Percentiles rank a stretch among this genome's conserved stretches.
Evolutionary conservation across 2,113 vertebrate genomes (phyloP).

Genomic region (Cheilinus undulatus): DNA sequence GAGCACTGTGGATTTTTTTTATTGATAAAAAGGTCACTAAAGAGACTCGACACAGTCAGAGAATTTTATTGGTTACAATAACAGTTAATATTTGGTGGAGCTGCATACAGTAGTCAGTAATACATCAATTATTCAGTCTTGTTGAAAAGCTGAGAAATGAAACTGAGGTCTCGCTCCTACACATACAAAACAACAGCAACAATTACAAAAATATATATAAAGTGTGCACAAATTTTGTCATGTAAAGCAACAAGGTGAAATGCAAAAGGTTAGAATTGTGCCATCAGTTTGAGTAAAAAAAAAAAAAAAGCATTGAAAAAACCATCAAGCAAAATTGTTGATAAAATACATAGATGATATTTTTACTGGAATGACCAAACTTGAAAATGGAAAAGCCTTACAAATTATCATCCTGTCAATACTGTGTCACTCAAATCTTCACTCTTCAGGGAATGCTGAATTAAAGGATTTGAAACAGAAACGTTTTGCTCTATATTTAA

Average conservation of each 20-base stretch:
- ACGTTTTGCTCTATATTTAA: conserved; percentile 18
- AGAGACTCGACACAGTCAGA: conserved; percentile 63
- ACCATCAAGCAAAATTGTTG: conserved; percentile 20
- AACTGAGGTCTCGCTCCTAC: conserved; percentile 54
- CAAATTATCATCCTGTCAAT: conserved; percentile 1
- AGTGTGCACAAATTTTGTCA: conserved; percentile 36
- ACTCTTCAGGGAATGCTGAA: conserved; percentile 44
- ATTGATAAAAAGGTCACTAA: conserved; percentile 2
- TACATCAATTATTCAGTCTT: conserved; percentile 58
- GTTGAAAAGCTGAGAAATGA: conserved; percentile 17
- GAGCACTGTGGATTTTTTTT: not conserved
- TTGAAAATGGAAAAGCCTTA: not conserved
- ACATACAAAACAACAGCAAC: conserved; percentile 63
- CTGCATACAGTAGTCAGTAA: conserved; percentile 81
- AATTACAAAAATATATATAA: conserved; percentile 59
- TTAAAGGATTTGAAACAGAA: conserved; percentile 3
- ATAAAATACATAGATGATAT: not conserved
- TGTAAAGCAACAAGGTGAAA: conserved; percentile 57
- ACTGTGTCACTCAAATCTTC: conserved; percentile 11
- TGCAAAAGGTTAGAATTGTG: conserved; percentile 37
- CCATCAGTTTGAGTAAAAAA: conserved; percentile 25
- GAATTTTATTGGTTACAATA: conserved; percentile 76
- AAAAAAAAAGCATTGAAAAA: conserved; percentile 27
- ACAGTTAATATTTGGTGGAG: conserved; percentile 68
- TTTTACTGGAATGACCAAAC: not conserved